Base-by-base conservation (phyloP, 2,797 vertebrate genomes). In the Orientallactaga sibirica region DNA sequence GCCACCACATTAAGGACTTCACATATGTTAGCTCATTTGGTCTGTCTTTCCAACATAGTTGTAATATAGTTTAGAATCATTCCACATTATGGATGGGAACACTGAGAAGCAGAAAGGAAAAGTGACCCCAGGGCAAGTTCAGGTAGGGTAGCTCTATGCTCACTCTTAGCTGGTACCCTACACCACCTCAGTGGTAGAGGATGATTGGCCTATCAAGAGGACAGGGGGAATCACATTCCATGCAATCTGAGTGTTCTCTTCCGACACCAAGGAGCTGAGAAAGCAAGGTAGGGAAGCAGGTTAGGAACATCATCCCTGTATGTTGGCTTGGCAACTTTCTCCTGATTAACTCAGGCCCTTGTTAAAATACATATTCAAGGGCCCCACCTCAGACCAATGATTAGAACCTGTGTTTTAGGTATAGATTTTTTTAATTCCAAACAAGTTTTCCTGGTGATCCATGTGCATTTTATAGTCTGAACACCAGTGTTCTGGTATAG, bases 111-210 rank as follows among this genome's bases (percentile, higher is more conserved):
- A 70, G 43, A 52, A 82, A 75, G 15, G 16, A 0, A 9, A 79
- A 18, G 58, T 41, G 14, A 29, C 27, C 10, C 41, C 24, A 43
- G 22, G 43, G 25, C 27, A 79, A 24, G 24, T 58, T 24, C 8
- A 7, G 27, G 10, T 58, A 75, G n/a, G 41, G 43, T 18, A 73
- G 11, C 16, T 64, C 11, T 20, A 8, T 7, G 41, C 41, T 27
- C 19, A 33, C 2, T 16, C 48, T 41, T 4, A 66, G 37, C 7
- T 25, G 20, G 18, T 58, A 15, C 64, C 48, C 25, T 75, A 4
- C 7, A 14, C 9, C 3, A 0, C 55, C 7, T 52, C 14, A 1
- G 4, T 2, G 2, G 20, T 7, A 7, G 24, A 25, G 14, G 1
- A 14, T 27, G 58, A 20, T 10, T 15, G 11, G 9, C 43, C 22